Base-by-base conservation (phyloP, 2,888 invertebrate genomes). In the Pecten maximus region DNA sequence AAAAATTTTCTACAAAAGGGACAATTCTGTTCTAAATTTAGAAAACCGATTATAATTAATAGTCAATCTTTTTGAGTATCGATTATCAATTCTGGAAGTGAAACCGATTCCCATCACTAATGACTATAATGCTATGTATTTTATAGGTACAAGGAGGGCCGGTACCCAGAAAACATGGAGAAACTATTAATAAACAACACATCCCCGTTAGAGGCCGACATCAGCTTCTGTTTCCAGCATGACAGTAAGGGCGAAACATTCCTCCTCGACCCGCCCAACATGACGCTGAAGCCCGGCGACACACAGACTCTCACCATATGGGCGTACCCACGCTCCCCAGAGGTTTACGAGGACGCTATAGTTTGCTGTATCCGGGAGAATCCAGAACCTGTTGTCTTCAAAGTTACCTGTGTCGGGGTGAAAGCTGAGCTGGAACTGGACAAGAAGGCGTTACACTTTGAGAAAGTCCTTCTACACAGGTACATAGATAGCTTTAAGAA, bases 291-390 rank as follows among this genome's bases (percentile, higher is more conserved):
- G 91, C 96, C 97, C 19, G 95, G 96, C n/a, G 96, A 97, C 90
- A 94, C 95, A 40, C 94, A 96, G 94, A 95, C 94, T 39, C 94
- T 97, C 89, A 95, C 94, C 44, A 94, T 97, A 39, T 97, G 96
- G 96, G 97, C 97, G 0, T 97, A 96, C 92, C 97, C 97, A 10
- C 96, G 95, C 91, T 94, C 94, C 10, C 95, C 96, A 1, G 96
- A 96, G 23, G 94, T 94, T 19, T 96, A 95, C 91, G 96, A 96
- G 60, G 97, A 97, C 92, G 93, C 96, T 2, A 93, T 97, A 39
- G 96, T 97, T 0, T 97, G 97, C 92, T 97, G 97, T 94, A 95
- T 97, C 16, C 93, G 96, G 87, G 97, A 97, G 91, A 97, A 97
- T 91, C 97, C 97, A 8, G 97, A 97, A 91, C 97, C 97, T 8